Evolutionary conservation across 2,888 invertebrate species (phyloP).

Genomic region (Athetis lepigone): DNA sequence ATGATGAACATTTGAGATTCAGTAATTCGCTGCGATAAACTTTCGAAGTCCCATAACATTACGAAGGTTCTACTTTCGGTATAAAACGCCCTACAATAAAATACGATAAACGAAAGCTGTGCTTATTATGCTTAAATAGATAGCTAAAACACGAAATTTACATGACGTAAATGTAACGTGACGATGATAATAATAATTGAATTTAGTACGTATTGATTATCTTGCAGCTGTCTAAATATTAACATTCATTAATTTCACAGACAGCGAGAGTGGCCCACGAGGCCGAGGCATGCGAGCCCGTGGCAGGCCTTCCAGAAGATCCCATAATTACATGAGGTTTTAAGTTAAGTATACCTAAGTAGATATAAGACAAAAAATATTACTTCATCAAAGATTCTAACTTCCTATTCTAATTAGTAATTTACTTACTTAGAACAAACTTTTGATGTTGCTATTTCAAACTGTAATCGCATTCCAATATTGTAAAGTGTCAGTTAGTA

Average conservation of each 20-base stretch:
- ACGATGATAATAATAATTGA: slow-evolving; percentile 6
- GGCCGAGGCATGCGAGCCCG: slow-evolving; percentile 84
- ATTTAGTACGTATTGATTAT: slow-evolving; percentile 10
- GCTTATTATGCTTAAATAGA: not conserved
- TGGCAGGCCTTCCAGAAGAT: slow-evolving; percentile 81
- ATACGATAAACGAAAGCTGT: not conserved
- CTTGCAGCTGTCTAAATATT: slow-evolving; percentile 53
- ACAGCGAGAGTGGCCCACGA: slow-evolving; percentile 85
- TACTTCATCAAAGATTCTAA: slow-evolving; percentile 37
- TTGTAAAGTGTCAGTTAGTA: not conserved
- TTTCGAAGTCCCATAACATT: too few species aligned
- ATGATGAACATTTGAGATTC: too few species aligned
- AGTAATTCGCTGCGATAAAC: too few species aligned
- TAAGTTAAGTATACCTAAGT: slow-evolving; percentile 66
- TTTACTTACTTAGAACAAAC: slow-evolving; percentile 13
- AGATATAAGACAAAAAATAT: slow-evolving; percentile 45
- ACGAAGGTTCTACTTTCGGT: too few species aligned
- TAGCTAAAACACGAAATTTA: slow-evolving; percentile 10
- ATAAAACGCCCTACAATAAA: not conserved
- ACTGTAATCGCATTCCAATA: slow-evolving; percentile 6
- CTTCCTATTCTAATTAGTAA: slow-evolving; percentile 38
- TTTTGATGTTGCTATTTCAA: slow-evolving; percentile 31
- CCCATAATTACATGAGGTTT: slow-evolving; percentile 82
- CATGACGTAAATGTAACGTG: slow-evolving; percentile 42
- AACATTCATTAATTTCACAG: slow-evolving; percentile 71